Conservation (phyloP, 2,113 vertebrate species). For the Tetrax tetrax region DNA sequence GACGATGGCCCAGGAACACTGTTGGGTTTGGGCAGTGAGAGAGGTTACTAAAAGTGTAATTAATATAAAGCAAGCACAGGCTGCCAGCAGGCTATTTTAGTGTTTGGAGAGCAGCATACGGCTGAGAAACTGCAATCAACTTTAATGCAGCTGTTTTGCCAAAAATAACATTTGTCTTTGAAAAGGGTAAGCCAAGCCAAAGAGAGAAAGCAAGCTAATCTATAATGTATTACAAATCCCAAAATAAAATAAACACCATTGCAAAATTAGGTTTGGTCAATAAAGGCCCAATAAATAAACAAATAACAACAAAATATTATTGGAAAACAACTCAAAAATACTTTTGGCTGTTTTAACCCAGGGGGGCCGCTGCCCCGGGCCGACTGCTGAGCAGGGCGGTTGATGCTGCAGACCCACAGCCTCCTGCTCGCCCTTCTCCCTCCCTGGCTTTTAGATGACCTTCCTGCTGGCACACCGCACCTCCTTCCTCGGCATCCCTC, state of each 20-base stretch:
- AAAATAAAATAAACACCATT: background rate
- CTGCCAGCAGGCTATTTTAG: slow-evolving; percentile 9
- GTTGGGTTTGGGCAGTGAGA: background rate
- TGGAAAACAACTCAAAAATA: background rate
- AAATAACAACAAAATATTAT: background rate
- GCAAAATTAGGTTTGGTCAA: slow-evolving; percentile 27
- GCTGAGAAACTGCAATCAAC: background rate
- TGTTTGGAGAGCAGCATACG: background rate
- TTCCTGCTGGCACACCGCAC: background rate
- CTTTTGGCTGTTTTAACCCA: background rate
- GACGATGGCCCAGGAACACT: background rate
- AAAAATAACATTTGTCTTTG: background rate
- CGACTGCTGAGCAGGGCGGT: background rate
- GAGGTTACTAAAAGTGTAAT: background rate
- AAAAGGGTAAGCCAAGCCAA: background rate
- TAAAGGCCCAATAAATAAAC: slow-evolving; percentile 21
- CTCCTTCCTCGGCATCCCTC: background rate
- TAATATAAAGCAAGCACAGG: background rate
- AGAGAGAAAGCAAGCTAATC: background rate
- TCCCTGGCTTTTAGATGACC: background rate
- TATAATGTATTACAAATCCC: background rate
- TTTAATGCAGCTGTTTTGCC: background rate
- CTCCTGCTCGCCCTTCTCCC: background rate
- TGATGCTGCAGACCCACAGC: background rate
- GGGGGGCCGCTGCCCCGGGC: background rate